phyloP scores from a whole-genome alignment of 2,113 vertebrate genomes.

The Uria lomvia region DNA sequence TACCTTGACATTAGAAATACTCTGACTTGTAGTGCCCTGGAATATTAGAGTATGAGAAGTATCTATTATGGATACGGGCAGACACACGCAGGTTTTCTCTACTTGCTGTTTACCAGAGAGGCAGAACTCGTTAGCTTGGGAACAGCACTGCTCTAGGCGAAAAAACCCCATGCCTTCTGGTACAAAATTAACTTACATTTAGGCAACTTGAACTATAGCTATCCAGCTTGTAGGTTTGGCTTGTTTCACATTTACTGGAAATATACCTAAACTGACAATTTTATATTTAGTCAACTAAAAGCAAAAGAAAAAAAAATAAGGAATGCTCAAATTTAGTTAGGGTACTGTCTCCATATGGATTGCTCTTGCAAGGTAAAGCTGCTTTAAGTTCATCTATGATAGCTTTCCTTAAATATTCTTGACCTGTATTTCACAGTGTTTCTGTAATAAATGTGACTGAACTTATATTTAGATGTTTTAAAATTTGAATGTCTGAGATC shows the following conservation, averaged over 20 bases:
- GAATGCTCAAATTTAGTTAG: not conserved
- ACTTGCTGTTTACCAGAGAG: not conserved
- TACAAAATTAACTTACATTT: not conserved
- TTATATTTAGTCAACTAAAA: not conserved
- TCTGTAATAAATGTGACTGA: not conserved
- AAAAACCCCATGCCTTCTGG: not conserved
- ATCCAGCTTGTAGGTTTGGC: not conserved
- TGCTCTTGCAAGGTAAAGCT: not conserved
- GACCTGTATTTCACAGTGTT: not conserved
- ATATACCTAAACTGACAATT: not conserved
- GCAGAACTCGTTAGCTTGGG: not conserved
- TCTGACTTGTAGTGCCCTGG: not conserved
- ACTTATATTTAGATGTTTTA: not conserved
- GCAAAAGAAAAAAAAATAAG: not conserved
- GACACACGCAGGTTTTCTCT: not conserved
- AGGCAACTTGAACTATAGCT: not conserved
- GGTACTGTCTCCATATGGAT: not conserved
- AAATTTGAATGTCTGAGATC: not conserved
- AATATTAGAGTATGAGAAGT: not conserved
- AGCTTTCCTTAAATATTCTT: not conserved
- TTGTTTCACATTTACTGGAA: not conserved
- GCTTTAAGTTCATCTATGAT: not conserved
- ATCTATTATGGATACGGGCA: not conserved
- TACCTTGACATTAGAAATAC: not conserved
- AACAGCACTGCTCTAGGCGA: not conserved